phyloP scores from a whole-genome alignment of 92 coral and sea anemone genomes.

The Heliopora coerulea region DNA sequence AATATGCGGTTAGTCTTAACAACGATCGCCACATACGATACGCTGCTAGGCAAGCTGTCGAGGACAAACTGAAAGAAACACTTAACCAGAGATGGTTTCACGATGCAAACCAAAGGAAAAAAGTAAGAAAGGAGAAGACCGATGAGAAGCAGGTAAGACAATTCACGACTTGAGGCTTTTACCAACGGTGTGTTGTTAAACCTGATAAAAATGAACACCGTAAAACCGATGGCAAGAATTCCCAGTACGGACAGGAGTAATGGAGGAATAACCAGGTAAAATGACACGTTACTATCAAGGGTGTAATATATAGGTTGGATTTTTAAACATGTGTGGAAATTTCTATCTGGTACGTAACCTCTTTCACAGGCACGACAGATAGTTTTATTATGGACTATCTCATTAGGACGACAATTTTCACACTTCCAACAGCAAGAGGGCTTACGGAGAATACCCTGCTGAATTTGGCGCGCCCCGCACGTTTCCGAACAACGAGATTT shows the following conservation, averaged over 20 bases:
- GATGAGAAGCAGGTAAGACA: conserved; percentile 69
- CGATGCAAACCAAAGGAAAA: conserved; percentile 61
- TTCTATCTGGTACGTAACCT: conserved; percentile 62
- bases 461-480: conserved; percentile 63
- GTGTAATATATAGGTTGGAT: conserved; percentile 62
- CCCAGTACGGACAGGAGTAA: conserved; percentile 63
- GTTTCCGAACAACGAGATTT: conserved; percentile 59
- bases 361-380: conserved; percentile 63
- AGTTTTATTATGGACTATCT: conserved; percentile 59
- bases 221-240: conserved; percentile 58
- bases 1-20: conserved; percentile 88
- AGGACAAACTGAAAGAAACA: conserved; percentile 72
- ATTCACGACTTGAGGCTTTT: conserved; percentile 86
- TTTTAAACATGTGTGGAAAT: conserved; percentile 54
- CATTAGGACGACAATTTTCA: conserved; percentile 59
- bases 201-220: conserved; percentile 59
- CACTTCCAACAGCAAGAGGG: conserved; percentile 81
- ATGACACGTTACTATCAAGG: conserved; percentile 42
- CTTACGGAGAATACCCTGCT: conserved; percentile 68
- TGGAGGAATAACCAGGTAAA: conserved; percentile 57
- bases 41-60: conserved; percentile 66
- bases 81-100: conserved; percentile 58
- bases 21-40: conserved; percentile 79
- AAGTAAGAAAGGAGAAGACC: conserved; percentile 68
- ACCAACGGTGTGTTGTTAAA: conserved; percentile 78